A percentile compares a stretch with the other conserved stretches of the same genome.
phyloP scores from a whole-genome alignment of 1,140 invertebrate genomes.

The Eurosta solidaginis region DNA sequence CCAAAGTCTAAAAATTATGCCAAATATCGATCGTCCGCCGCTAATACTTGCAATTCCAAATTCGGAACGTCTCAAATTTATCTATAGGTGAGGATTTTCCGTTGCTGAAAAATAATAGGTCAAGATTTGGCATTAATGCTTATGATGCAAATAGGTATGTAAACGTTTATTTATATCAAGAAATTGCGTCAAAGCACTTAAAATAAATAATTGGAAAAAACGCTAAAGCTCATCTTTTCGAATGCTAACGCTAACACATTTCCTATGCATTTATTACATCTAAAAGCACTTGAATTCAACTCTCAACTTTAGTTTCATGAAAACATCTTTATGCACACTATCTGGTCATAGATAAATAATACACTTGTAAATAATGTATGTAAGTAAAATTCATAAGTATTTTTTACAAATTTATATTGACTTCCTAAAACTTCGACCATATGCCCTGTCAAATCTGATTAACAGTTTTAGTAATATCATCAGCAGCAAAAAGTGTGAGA shows the following conservation, averaged over 20 bases:
- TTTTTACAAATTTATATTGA: neutral
- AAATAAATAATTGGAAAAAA: neutral
- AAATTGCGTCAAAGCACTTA: slow-evolving; percentile 21
- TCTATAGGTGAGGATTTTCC: too few relatives aligned
- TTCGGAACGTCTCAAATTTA: too few relatives aligned
- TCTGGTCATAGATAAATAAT: neutral
- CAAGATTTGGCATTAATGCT: too few relatives aligned
- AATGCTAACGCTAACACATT: neutral
- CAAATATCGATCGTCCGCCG: too few relatives aligned
- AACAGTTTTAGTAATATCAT: slow-evolving; percentile 10
- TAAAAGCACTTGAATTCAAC: neutral
- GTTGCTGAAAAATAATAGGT: too few relatives aligned
- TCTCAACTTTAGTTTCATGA: neutral
- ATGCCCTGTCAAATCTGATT: slow-evolving; percentile 25
- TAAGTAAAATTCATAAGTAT: neutral
- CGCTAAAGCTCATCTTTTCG: neutral
- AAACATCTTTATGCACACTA: neutral
- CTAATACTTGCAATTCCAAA: too few relatives aligned
- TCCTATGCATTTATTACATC: neutral
- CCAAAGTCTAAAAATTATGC: too few relatives aligned
- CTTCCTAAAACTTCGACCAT: neutral
- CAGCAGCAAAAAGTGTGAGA: slow-evolving; percentile 18
- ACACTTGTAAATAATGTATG: neutral
- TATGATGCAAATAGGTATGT: too few relatives aligned
- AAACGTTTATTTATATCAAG: too few relatives aligned